A percentile compares a stretch with the other conserved stretches of the same genome.
These are phyloP conservation scores for Melanostoma scalare DNA, from an alignment of 2,888 invertebrate genomes.

Conservation along the genomic window DNA sequence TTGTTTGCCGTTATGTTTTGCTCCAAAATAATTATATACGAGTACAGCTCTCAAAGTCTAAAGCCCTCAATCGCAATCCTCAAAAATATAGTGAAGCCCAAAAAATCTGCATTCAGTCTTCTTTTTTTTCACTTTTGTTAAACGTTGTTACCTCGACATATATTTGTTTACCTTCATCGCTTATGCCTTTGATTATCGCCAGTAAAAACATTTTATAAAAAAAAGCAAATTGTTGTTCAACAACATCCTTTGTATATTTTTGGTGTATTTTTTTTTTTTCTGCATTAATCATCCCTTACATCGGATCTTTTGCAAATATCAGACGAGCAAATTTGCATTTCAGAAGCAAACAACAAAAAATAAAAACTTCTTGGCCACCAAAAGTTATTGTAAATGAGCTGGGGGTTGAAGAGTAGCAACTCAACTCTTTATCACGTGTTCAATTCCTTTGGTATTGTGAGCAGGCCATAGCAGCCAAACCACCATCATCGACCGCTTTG, in stretches of 20 bases:
- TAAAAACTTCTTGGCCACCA: constrained; percentile 12
- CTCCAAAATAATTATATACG: no score
- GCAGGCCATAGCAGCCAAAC: not conserved
- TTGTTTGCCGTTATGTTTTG: no score
- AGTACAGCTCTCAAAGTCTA: no score
- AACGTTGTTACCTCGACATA: not conserved
- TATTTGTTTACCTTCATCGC: not conserved
- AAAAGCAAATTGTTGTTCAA: not conserved
- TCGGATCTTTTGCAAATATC: constrained; percentile 29
- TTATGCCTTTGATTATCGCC: constrained; percentile 16
- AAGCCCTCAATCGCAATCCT: no score
- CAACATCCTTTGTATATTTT: not conserved
- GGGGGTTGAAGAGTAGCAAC: constrained; percentile 5
- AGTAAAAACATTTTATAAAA: not conserved
- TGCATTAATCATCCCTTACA: constrained; percentile 43
- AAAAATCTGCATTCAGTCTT: no score
- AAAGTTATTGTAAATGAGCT: constrained; percentile 24
- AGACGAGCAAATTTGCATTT: constrained; percentile 46
- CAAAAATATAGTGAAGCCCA: no score
- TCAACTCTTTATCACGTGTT: constrained; percentile 66
- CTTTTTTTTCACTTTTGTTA: no score
- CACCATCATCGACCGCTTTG: constrained; percentile 7
- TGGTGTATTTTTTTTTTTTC: not conserved
- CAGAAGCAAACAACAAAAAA: not conserved
- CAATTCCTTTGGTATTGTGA: constrained; percentile 47